Conservation (phyloP, 2,797 vertebrate species). For the Tapera naevia region DNA sequence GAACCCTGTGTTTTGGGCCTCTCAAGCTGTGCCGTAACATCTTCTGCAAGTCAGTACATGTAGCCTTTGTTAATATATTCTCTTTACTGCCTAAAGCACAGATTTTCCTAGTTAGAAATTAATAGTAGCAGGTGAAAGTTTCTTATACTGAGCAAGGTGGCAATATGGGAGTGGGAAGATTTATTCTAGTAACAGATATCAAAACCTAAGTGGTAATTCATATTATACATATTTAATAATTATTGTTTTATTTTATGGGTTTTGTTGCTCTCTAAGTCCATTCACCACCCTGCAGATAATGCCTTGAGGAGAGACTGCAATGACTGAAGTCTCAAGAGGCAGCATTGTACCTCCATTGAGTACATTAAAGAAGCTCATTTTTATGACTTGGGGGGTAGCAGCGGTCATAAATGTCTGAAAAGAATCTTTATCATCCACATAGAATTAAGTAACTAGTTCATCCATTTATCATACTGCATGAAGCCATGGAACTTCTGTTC, state of each 20-base stretch:
- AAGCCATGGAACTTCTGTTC: not conserved
- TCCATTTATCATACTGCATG: not conserved
- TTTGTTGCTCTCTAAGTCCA: not conserved
- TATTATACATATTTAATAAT: not conserved
- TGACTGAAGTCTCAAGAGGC: not conserved
- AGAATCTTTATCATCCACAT: not conserved
- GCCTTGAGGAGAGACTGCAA: not conserved
- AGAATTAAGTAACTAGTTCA: not conserved
- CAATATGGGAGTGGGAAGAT: not conserved
- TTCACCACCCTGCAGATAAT: not conserved
- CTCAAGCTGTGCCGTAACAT: not conserved
- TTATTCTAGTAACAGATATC: not conserved
- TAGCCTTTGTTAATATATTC: not conserved
- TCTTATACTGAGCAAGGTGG: not conserved
- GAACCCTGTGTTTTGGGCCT: not conserved
- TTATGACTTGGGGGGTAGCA: not conserved
- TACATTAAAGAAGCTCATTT: not conserved
- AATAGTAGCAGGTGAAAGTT: not conserved
- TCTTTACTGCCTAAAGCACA: not conserved
- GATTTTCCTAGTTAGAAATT: not conserved
- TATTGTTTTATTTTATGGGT: not conserved
- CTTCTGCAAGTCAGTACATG: not conserved
- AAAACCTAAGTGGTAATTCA: not conserved
- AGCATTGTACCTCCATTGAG: not conserved
- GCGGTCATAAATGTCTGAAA: not conserved